Conservation (phyloP, 2,888 invertebrate genomes). For the Diogma glabrata region DNA sequence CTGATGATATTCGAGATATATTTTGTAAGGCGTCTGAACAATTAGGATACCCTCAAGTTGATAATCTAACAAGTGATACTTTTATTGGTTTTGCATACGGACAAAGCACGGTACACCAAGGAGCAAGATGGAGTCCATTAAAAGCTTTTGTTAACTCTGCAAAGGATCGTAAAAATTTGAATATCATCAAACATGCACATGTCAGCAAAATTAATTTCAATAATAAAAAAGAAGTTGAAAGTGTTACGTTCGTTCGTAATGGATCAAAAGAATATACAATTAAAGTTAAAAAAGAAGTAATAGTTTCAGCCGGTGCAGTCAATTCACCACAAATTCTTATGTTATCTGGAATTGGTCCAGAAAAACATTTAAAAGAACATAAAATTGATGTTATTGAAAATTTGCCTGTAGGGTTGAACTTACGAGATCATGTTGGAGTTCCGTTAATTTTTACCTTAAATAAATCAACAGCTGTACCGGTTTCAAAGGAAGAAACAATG, state of each 20-base stretch:
- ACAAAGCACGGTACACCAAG: slow-evolving; percentile 54
- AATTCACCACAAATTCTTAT: slow-evolving; percentile 31
- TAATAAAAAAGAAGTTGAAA: not conserved
- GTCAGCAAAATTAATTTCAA: slow-evolving; percentile 17
- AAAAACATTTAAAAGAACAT: slow-evolving; percentile 21
- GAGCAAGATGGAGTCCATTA: slow-evolving; percentile 57
- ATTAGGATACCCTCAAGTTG: slow-evolving; percentile 47
- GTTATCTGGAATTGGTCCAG: slow-evolving; percentile 31
- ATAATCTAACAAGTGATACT: slow-evolving; percentile 49
- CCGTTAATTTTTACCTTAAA: slow-evolving; percentile 34
- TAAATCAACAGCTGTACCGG: slow-evolving; percentile 18
- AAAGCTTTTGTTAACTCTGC: slow-evolving; percentile 53
- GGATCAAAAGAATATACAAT: slow-evolving; percentile 18
- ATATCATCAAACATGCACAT: slow-evolving; percentile 22
- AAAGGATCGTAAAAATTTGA: slow-evolving; percentile 23
- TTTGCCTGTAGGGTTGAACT: slow-evolving; percentile 51
- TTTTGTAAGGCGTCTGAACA: slow-evolving; percentile 51
- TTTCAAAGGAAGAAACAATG: slow-evolving; percentile 17
- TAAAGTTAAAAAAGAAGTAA: slow-evolving; percentile 23
- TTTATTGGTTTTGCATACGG: slow-evolving; percentile 57
- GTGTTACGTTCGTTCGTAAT: slow-evolving; percentile 16
- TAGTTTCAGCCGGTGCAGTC: slow-evolving; percentile 31
- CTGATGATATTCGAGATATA: slow-evolving; percentile 40
- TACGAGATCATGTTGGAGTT: slow-evolving; percentile 67
- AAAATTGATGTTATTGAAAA: slow-evolving; percentile 23